phyloP scores from a whole-genome alignment of 2,888 invertebrate species.

The Pollenia amentaria region DNA sequence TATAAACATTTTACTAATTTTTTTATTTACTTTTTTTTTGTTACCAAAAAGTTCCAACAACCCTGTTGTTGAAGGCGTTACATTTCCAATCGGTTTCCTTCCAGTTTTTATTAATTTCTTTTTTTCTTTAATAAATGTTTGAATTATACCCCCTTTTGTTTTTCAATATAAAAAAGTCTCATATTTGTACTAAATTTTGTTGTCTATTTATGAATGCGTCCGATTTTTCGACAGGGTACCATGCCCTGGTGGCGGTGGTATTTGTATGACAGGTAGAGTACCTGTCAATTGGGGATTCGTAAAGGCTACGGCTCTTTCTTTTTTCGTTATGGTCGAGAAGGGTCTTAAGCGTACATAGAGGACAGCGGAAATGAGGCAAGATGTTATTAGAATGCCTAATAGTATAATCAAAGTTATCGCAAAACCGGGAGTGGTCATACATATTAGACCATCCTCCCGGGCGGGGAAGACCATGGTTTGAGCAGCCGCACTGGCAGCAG shows the following conservation, averaged over 20 bases:
- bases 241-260: slow-evolving; percentile 78
- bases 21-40: neutral
- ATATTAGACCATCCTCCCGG: slow-evolving; percentile 90
- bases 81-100: slow-evolving; percentile 26
- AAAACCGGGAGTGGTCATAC: slow-evolving; percentile 97
- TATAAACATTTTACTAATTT: slow-evolving; percentile 45
- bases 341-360: slow-evolving; percentile 92
- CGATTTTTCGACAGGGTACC: slow-evolving; percentile 81
- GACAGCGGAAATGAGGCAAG: slow-evolving; percentile 94
- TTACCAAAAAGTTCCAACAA: slow-evolving; percentile 26
- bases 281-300: slow-evolving; percentile 83
- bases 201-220: slow-evolving; percentile 70
- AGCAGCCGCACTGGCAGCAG: slow-evolving; percentile 86
- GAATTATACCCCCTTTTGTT: slow-evolving; percentile 49
- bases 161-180: slow-evolving; percentile 64
- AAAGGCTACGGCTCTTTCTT: slow-evolving; percentile 83
- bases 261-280: slow-evolving; percentile 81
- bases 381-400: slow-evolving; percentile 92
- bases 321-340: slow-evolving; percentile 86
- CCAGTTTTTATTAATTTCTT: neutral
- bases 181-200: slow-evolving; percentile 61
- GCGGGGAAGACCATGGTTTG: slow-evolving; percentile 91
- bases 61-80: slow-evolving; percentile 9
- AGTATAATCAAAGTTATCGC: slow-evolving; percentile 93
- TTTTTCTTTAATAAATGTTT: neutral